A percentile compares a stretch with the other conserved stretches of the same genome.
Conservation (phyloP, 2,888 invertebrate species). For the Dasysyrphus tricinctus region DNA sequence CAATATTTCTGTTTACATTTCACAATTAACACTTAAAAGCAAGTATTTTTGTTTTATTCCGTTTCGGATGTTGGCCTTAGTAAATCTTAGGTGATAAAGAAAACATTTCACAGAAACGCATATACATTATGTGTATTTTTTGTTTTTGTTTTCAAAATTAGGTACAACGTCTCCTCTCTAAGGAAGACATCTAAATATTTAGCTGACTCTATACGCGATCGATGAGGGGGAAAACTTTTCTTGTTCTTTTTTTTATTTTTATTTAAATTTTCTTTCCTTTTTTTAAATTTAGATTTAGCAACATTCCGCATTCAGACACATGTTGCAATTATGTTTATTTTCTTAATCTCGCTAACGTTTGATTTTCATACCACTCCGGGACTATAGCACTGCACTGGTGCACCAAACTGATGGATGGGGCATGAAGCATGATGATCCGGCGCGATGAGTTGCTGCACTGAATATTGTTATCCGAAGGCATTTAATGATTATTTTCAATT, state of each 20-base stretch:
- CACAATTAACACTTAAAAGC: constrained; percentile 69
- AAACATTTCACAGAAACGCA: constrained; percentile 3
- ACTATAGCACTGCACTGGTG: constrained; percentile 51
- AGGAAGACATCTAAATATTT: constrained; percentile 73
- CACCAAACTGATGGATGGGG: constrained; percentile 59
- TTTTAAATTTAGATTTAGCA: constrained; percentile 58
- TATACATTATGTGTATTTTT: background rate
- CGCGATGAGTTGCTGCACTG: constrained; percentile 53
- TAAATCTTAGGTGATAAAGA: constrained; percentile 51
- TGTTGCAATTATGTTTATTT: constrained; percentile 73
- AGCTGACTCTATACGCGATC: constrained; percentile 25
- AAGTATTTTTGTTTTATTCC: constrained; percentile 52
- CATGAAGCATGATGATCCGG: constrained; percentile 38
- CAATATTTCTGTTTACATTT: constrained; percentile 63
- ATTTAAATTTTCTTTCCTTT: constrained; percentile 32
- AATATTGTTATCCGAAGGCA: constrained; percentile 73
- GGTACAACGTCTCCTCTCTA: constrained; percentile 33
- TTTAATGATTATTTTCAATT: constrained; percentile 77
- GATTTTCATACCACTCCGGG: constrained; percentile 73
- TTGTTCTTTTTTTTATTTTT: constrained; percentile 12
- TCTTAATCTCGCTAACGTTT: constrained; percentile 73
- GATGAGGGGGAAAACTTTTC: constrained; percentile 1
- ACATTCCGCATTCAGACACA: constrained; percentile 70
- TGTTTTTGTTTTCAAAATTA: constrained; percentile 2
- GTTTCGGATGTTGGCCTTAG: constrained; percentile 40